Evolutionary conservation across 1,140 invertebrate species (phyloP).

Genomic region (Drosophila ercepeae): DNA sequence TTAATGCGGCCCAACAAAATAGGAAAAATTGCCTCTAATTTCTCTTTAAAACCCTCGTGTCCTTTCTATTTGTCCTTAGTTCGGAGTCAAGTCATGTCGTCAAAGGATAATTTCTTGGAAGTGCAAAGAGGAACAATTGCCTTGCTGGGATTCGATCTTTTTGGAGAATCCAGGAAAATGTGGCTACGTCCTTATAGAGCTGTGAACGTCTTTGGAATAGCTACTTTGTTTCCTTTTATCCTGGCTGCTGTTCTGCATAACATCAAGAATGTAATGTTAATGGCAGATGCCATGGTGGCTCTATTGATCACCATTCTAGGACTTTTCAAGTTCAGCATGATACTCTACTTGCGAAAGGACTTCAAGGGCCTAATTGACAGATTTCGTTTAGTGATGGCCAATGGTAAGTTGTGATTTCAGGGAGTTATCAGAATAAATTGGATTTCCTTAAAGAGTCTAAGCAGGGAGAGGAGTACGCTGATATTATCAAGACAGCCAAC

Average conservation of each 20-base stretch:
- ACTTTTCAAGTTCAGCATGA: constrained; percentile 47
- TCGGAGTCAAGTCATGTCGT: background rate
- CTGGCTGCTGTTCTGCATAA: constrained; percentile 30
- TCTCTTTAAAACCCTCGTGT: constrained; percentile 11
- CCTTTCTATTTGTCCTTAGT: background rate
- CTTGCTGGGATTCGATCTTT: constrained; percentile 31
- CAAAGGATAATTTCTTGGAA: constrained; percentile 25
- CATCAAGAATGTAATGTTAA: constrained; percentile 20
- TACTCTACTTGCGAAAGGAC: constrained; percentile 28
- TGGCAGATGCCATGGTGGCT: constrained; percentile 44
- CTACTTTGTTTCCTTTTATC: constrained; percentile 40
- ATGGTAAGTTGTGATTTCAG: constrained; percentile 5
- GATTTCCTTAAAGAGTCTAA: constrained; percentile 13
- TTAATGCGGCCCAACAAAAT: background rate
- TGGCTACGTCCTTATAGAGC: constrained; percentile 44
- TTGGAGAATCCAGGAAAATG: constrained; percentile 17
- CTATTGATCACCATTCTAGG: constrained; percentile 37
- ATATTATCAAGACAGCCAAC: constrained; percentile 26
- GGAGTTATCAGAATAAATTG: background rate
- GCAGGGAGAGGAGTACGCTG: constrained; percentile 1
- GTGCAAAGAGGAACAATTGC: constrained; percentile 33
- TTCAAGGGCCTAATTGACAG: constrained; percentile 18
- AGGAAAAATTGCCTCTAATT: background rate
- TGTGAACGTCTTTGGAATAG: constrained; percentile 16
- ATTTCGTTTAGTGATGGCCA: constrained; percentile 20